Conservation (phyloP, 1,140 invertebrate species). For the Aleiodes sp. region DNA sequence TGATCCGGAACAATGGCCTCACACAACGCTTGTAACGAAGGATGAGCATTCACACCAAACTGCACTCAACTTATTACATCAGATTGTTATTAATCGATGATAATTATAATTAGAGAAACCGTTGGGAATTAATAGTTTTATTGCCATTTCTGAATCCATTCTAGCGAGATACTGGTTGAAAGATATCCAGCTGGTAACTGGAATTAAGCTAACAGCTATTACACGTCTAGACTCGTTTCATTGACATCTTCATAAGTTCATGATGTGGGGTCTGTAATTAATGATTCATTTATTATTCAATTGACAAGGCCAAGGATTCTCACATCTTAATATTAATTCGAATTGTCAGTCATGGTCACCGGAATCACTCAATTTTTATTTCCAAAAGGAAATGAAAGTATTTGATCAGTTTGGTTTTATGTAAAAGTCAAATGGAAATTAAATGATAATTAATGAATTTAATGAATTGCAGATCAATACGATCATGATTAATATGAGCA, state of each 20-base stretch:
- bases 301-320: slow-evolving; percentile 5
- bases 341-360: background rate
- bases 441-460: background rate
- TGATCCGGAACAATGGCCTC: background rate
- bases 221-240: background rate
- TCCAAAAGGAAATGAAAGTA: background rate
- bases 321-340: background rate
- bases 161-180: slow-evolving; percentile 33
- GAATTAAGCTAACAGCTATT: background rate
- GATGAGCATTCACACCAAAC: background rate
- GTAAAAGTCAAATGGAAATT: background rate
- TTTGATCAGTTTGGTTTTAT: background rate
- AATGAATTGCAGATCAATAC: background rate
- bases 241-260: background rate
- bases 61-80: slow-evolving; percentile 11
- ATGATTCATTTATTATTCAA: background rate
- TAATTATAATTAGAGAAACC: slow-evolving; percentile 46
- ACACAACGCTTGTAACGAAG: background rate
- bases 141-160: slow-evolving; percentile 38
- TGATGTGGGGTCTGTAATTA: background rate
- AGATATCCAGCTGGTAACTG: background rate
- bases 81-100: slow-evolving; percentile 37
- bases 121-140: slow-evolving; percentile 34
- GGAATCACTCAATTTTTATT: background rate
- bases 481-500: background rate